A percentile compares a stretch with the other conserved stretches of the same genome.
phyloP scores from a whole-genome alignment of 2,888 invertebrate genomes.

The Drosophila rubida region DNA sequence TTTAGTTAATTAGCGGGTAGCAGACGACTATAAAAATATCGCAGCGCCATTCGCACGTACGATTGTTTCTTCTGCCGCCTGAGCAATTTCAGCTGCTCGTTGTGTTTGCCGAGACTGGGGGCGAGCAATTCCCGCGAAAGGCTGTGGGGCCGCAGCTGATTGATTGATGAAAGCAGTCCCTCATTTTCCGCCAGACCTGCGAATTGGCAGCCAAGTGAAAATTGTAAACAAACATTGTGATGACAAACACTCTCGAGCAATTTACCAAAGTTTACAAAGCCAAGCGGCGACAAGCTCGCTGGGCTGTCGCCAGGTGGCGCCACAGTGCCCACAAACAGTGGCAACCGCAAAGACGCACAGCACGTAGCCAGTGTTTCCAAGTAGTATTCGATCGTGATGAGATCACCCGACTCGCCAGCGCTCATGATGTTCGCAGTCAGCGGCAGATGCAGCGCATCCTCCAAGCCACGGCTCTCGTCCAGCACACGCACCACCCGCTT shows the following conservation, averaged over 20 bases:
- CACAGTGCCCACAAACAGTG: slow-evolving; percentile 57
- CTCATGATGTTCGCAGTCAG: slow-evolving; percentile 61
- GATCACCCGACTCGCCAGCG: slow-evolving; percentile 9
- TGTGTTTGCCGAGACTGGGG: slow-evolving; percentile 23
- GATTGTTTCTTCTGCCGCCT: slow-evolving; percentile 54
- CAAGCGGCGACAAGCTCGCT: slow-evolving; percentile 14
- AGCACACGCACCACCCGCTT: slow-evolving; percentile 52
- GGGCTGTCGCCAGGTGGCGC: slow-evolving; percentile 53
- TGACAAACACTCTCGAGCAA: not conserved
- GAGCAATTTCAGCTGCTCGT: slow-evolving; percentile 56
- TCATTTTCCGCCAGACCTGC: slow-evolving; percentile 50
- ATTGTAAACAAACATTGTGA: not conserved
- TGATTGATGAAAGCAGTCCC: slow-evolving; percentile 23
- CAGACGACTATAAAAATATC: slow-evolving; percentile 46
- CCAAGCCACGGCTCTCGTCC: slow-evolving; percentile 25
- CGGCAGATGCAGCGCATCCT: slow-evolving; percentile 56
- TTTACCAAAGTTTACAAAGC: slow-evolving; percentile 62
- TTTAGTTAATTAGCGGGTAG: slow-evolving; percentile 24
- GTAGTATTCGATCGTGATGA: slow-evolving; percentile 51
- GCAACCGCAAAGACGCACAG: slow-evolving; percentile 30
- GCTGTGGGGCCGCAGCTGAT: slow-evolving; percentile 45
- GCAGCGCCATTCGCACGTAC: slow-evolving; percentile 52
- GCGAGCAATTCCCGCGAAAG: slow-evolving; percentile 43
- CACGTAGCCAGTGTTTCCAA: slow-evolving; percentile 41
- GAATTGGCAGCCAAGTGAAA: not conserved